These are phyloP conservation scores for Thalpophila matura DNA, from an alignment of 2,888 invertebrate species.

Conservation along the genomic window DNA sequence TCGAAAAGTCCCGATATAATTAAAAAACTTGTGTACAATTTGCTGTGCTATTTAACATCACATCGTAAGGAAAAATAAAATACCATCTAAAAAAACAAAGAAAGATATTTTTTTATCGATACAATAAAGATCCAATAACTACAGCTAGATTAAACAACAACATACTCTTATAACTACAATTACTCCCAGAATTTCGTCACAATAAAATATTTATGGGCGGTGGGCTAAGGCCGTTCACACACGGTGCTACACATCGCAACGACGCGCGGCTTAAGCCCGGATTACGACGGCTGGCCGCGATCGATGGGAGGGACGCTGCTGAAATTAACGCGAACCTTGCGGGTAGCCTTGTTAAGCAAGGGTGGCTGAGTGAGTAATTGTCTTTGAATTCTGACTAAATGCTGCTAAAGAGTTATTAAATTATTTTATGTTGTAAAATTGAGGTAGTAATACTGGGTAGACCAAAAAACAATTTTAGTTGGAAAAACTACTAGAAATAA, in stretches of 20 bases:
- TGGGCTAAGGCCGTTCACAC: conserved; percentile 30
- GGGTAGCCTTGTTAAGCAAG: conserved; percentile 55
- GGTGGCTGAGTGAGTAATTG: conserved; percentile 52
- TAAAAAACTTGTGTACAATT: no score
- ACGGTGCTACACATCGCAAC: conserved; percentile 38
- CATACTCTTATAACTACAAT: conserved; percentile 10
- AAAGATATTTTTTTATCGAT: background rate
- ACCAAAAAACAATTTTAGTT: no score
- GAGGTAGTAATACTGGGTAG: background rate
- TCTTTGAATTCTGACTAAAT: conserved; percentile 52
- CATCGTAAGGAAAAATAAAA: background rate
- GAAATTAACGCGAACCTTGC: conserved; percentile 60
- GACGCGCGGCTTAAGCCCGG: conserved; percentile 47
- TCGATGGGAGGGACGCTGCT: conserved; percentile 55
- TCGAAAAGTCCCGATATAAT: no score
- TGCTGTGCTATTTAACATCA: no score
- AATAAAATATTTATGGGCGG: conserved; percentile 45
- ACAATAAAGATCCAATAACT: background rate
- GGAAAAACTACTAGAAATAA: no score
- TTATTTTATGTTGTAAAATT: conserved; percentile 20
- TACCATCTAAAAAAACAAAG: background rate
- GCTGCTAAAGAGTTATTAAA: conserved; percentile 29
- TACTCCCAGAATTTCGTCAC: conserved; percentile 15
- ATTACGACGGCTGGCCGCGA: conserved; percentile 51
- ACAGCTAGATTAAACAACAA: conserved; percentile 4